A percentile compares a stretch with the other conserved stretches of the same genome.
Evolutionary conservation across 1,140 invertebrate genomes (phyloP).

Genomic region (Eubasilissa regina): DNA sequence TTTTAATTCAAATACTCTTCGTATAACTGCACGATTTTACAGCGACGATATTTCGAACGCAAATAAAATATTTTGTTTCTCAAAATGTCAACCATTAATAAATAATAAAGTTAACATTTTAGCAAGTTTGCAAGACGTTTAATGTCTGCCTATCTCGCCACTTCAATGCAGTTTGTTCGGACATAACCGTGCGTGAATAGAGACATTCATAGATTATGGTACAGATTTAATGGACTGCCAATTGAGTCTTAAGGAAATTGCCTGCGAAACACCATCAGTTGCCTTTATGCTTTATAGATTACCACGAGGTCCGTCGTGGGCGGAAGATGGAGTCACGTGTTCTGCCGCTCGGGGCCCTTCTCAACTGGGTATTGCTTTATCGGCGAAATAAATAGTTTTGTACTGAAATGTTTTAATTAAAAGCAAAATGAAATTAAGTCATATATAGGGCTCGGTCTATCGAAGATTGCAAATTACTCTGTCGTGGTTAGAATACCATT

Average conservation of each 20-base stretch:
- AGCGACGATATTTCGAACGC: no score
- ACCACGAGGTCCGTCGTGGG: conserved; percentile 25
- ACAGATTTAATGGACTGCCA: conserved; percentile 31
- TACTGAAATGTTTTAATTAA: conserved; percentile 28
- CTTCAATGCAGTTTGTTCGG: conserved; percentile 25
- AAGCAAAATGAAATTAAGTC: not conserved
- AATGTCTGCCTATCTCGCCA: conserved; percentile 17
- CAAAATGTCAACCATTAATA: no score
- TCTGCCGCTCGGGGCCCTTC: not conserved
- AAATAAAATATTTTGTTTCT: no score
- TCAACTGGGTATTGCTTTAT: conserved; percentile 29
- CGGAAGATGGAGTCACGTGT: conserved; percentile 36
- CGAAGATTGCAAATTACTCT: no score
- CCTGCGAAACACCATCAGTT: conserved; percentile 32
- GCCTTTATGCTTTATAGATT: conserved; percentile 42
- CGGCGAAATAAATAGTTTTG: conserved; percentile 26
- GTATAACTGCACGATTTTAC: no score
- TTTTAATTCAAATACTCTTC: no score
- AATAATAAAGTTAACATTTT: not conserved
- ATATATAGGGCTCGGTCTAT: not conserved
- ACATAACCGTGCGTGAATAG: conserved; percentile 25
- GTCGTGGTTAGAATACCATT: no score
- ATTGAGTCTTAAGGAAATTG: conserved; percentile 39
- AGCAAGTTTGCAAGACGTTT: conserved; percentile 7
- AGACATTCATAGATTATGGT: conserved; percentile 43